Evolutionary conservation across 2,888 invertebrate species (phyloP).

Genomic region (Cloeon dipterum): DNA sequence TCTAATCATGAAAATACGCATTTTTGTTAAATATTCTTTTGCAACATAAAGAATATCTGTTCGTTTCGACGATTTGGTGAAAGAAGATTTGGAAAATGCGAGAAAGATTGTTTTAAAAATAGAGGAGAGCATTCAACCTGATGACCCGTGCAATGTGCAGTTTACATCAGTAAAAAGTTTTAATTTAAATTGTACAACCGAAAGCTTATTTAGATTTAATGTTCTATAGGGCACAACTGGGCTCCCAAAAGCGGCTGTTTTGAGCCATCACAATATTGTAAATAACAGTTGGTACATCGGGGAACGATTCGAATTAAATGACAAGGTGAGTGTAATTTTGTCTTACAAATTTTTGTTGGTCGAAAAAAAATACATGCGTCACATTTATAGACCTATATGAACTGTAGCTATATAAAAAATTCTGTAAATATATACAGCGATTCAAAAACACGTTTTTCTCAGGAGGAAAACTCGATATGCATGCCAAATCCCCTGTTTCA

Average conservation of each 20-base stretch:
- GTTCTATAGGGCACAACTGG: conserved; percentile 58
- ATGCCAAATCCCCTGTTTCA: conserved; percentile 59
- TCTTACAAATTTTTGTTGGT: no score
- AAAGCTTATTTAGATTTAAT: no score
- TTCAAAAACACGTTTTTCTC: no score
- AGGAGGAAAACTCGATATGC: conserved; percentile 15
- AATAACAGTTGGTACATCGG: conserved; percentile 52
- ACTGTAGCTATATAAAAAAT: no score
- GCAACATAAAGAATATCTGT: conserved; percentile 9
- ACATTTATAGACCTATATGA: no score
- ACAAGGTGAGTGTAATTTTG: conserved; percentile 16
- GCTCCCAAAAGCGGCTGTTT: conserved; percentile 48
- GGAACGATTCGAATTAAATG: conserved; percentile 20
- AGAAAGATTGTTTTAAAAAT: conserved; percentile 16
- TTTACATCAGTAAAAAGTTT: conserved; percentile 41
- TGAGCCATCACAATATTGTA: conserved; percentile 46
- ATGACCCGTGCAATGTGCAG: conserved; percentile 49
- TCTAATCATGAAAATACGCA: conserved; percentile 8
- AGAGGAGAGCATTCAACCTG: conserved; percentile 33
- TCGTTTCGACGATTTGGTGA: conserved; percentile 20
- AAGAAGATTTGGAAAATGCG: conserved; percentile 19
- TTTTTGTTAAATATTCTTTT: background rate
- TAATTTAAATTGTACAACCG: background rate
- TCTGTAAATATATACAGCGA: no score
- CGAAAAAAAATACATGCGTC: background rate